Percentiles rank a stretch among this genome's conserved stretches.
phyloP scores from a whole-genome alignment of 2,888 invertebrate genomes.

The Ceramica pisi region DNA sequence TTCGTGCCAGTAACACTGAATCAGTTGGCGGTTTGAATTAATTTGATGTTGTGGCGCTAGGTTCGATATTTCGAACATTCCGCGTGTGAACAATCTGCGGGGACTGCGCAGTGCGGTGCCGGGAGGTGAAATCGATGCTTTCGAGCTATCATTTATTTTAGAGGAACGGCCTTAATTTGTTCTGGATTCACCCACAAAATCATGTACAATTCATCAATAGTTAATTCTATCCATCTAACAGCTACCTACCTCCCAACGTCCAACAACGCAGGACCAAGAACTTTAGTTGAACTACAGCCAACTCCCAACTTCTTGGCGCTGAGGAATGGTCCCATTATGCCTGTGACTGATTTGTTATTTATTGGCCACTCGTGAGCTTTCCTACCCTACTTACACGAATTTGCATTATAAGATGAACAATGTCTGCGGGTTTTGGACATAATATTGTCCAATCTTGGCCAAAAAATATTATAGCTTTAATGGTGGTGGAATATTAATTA shows the following conservation, averaged over 20 bases:
- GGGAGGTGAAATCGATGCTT: no score
- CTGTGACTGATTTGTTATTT: conserved; percentile 88
- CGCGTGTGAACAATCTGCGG: no score
- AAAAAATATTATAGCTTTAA: conserved; percentile 58
- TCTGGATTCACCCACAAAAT: not conserved
- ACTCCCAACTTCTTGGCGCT: conserved; percentile 83
- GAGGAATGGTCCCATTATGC: conserved; percentile 85
- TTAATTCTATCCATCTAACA: conserved; percentile 21
- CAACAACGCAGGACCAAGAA: conserved; percentile 70
- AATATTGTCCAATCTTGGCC: conserved; percentile 52
- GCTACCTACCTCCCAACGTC: conserved; percentile 50
- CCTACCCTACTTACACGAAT: conserved; percentile 70
- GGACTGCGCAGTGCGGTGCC: no score
- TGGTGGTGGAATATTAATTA: conserved; percentile 55
- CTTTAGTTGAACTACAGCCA: conserved; percentile 84
- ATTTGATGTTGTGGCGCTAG: no score
- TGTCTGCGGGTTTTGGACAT: conserved; percentile 63
- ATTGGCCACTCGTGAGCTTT: conserved; percentile 82
- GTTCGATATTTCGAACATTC: no score
- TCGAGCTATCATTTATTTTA: no score
- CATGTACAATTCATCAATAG: not conserved
- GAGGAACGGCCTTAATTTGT: no score
- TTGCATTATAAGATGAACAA: conserved; percentile 69
- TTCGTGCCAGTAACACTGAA: no score
- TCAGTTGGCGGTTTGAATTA: no score